Percentiles rank a stretch among this genome's conserved stretches.
Conservation (phyloP, 2,888 invertebrate genomes). For the Scotopteryx bipunctaria region DNA sequence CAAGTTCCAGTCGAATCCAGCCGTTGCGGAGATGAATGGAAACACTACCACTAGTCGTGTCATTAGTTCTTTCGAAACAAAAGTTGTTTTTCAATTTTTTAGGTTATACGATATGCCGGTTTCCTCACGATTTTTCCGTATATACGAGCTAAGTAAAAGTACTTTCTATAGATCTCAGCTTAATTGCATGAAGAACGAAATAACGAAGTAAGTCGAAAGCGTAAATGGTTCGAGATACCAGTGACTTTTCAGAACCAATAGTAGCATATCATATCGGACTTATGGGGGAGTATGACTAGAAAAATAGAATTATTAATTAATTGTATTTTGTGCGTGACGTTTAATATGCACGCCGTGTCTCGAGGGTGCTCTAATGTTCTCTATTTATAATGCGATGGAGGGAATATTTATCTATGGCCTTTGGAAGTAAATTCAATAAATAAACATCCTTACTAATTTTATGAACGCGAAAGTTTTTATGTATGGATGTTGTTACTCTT, state of each 20-base stretch:
- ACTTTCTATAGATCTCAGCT: too few species aligned
- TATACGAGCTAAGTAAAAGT: too few species aligned
- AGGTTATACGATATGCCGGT: too few species aligned
- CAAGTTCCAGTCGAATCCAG: too few species aligned
- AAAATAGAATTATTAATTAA: slow-evolving; percentile 74
- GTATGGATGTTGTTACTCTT: neutral
- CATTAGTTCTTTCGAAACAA: too few species aligned
- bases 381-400: slow-evolving; percentile 30
- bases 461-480: too few species aligned
- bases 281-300: slow-evolving; percentile 57
- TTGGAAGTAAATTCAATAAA: neutral
- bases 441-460: too few species aligned
- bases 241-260: slow-evolving; percentile 5
- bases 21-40: too few species aligned
- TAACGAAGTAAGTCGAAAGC: neutral
- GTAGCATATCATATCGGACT: slow-evolving; percentile 24
- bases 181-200: too few species aligned
- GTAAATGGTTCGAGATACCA: slow-evolving; percentile 1
- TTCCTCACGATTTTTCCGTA: too few species aligned
- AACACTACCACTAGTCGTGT: too few species aligned
- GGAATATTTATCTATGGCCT: slow-evolving; percentile 25
- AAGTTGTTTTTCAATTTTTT: too few species aligned
- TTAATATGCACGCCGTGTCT: slow-evolving; percentile 66
- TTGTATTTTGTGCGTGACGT: slow-evolving; percentile 71
- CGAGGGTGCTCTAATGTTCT: slow-evolving; percentile 35